These are phyloP conservation scores for Synanceia verrucosa DNA, from an alignment of 2,797 vertebrate genomes.

Conservation along the genomic window DNA sequence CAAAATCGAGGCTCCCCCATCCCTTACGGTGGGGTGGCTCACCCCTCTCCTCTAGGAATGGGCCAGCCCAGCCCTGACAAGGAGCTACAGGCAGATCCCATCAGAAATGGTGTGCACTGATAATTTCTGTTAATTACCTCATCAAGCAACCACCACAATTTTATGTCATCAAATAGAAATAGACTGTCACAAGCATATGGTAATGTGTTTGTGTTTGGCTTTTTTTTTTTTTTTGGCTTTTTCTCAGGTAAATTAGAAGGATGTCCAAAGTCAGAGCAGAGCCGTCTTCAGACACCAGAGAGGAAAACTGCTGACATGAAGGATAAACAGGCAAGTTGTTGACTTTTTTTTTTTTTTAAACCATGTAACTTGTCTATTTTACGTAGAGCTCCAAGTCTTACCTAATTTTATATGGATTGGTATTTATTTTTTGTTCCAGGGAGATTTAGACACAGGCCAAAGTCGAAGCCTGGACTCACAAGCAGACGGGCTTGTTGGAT, in stretches of 20 bases:
- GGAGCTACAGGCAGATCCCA: constrained; percentile 90
- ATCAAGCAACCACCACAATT: neutral
- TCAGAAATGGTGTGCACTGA: constrained; percentile 86
- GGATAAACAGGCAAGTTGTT: constrained; percentile 87
- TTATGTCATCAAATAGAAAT: neutral
- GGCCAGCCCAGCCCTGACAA: constrained; percentile 90
- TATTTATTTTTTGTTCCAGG: constrained; percentile 73
- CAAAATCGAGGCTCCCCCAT: constrained; percentile 94
- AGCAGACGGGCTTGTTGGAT: constrained; percentile 80
- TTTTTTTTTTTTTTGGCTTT: constrained; percentile 15
- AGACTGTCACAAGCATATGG: neutral
- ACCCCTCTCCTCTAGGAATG: constrained; percentile 91
- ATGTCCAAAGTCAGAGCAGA: constrained; percentile 89
- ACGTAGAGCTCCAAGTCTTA: neutral
- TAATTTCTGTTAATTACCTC: neutral
- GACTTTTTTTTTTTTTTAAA: neutral
- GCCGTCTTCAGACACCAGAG: constrained; percentile 92
- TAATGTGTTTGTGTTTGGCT: neutral
- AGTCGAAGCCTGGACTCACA: constrained; percentile 92
- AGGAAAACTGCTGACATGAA: constrained; percentile 90
- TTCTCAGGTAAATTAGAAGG: constrained; percentile 91
- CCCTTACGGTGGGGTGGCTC: constrained; percentile 90
- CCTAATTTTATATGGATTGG: neutral
- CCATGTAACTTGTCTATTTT: neutral
- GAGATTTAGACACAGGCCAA: constrained; percentile 89